phyloP scores from a whole-genome alignment of 37 sponge, comb jelly and placozoan genomes.

The Petrosia ficiformis region DNA sequence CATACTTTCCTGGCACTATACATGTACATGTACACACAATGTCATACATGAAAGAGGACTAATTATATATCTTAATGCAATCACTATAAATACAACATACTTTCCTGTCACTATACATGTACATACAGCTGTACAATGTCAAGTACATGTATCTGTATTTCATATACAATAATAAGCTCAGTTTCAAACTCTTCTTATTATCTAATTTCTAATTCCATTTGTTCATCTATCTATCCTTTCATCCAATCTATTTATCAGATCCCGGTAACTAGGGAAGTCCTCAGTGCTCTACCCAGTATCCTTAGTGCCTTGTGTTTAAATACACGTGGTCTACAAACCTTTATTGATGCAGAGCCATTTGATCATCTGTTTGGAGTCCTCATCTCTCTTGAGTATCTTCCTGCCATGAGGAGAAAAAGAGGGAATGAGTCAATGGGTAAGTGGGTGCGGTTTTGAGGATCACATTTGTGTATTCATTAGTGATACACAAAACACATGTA shows the following conservation, averaged over 20 bases:
- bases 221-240: neutral
- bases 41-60: too few relatives aligned
- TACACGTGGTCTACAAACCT: conserved; percentile 75
- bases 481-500: conserved; percentile 1
- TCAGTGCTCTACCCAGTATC: conserved; percentile 87
- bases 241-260: conserved; percentile 54
- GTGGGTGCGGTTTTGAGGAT: neutral
- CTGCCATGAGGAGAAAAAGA: conserved; percentile 90
- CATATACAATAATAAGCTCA: too few relatives aligned
- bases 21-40: too few relatives aligned
- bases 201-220: neutral
- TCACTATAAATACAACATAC: too few relatives aligned
- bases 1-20: too few relatives aligned
- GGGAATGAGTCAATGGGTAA: conserved; percentile 63
- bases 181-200: neutral
- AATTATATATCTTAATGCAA: too few relatives aligned
- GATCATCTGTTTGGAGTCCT: conserved; percentile 89
- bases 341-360: conserved; percentile 84
- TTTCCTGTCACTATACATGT: too few relatives aligned
- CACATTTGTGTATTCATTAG: too few relatives aligned
- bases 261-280: conserved; percentile 90
- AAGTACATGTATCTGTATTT: too few relatives aligned
- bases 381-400: conserved; percentile 84
- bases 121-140: too few relatives aligned
- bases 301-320: conserved; percentile 97